Conservation (phyloP, 2,113 vertebrate genomes). For the Benitochromis conjunctus region DNA sequence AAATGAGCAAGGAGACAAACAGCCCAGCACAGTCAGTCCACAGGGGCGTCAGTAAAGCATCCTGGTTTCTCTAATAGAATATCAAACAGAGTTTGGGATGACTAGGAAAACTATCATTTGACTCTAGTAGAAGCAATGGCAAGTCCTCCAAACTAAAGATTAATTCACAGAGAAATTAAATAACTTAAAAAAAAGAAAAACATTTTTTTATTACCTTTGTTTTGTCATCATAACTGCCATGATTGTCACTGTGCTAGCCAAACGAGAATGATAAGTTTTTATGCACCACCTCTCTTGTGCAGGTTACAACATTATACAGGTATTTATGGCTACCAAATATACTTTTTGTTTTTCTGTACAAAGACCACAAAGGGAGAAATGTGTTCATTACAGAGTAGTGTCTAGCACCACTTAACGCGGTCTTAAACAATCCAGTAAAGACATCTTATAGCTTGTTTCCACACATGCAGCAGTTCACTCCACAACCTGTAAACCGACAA, state of each 20-base stretch:
- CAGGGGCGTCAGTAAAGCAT: not conserved
- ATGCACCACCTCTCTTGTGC: not conserved
- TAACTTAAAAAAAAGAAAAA: not conserved
- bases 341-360: not conserved
- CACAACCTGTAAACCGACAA: not conserved
- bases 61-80: not conserved
- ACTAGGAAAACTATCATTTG: not conserved
- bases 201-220: accelerated
- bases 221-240: not conserved
- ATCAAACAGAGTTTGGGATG: not conserved
- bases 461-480: not conserved
- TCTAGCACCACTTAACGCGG: not conserved
- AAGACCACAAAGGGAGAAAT: not conserved
- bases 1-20: not conserved
- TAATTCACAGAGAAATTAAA: not conserved
- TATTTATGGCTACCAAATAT: not conserved
- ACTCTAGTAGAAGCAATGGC: not conserved
- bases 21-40: not conserved
- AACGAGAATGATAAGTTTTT: not conserved
- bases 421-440: not conserved
- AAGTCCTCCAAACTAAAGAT: not conserved
- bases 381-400: not conserved
- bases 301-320: not conserved
- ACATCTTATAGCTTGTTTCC: not conserved
- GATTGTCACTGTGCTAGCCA: not conserved